Base-by-base conservation (phyloP, 2,797 vertebrate genomes). In the Gambusia yucatana region DNA sequence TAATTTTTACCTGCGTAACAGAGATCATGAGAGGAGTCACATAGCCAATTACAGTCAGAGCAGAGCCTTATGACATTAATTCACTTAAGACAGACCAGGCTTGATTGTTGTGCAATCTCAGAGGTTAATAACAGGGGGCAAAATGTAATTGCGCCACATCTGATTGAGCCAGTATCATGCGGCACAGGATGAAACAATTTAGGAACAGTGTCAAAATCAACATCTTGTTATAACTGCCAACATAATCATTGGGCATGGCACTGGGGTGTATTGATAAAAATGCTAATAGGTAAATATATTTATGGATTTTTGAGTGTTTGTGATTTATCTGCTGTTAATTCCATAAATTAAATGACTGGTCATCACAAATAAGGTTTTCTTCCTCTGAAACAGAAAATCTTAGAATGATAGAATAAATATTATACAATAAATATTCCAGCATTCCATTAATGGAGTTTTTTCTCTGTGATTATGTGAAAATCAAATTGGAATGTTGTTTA, bases 1-100 rank as follows among this genome's bases (percentile, higher is more conserved):
- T 92, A 86, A 89, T 91, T 91, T 88, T 85, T 88, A 88, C 84
- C 82, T 86, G 87, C 61, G 85, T 81, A 72, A 77, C 41, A 82
- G 83, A 89, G 88, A 93, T 92, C 82, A 93, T 73, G 78, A 77
- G 76, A 82, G 83, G 82, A 90, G 84, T 89, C 90, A 83, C 82
- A 71, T 28, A 82, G 82, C 84, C 88, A 93, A 90, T 94, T 93
- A 92, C 77, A 84, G 87, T 90, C 90, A 91, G 91, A 85, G 89
- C 81, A 85, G 75, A 61, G 73, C 90, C 87, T 88, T 78, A 46
- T 76, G 41, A 87, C 86, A 82, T 79, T 82, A 86, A 85, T 73
- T 80, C 83, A 84, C 67, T 73, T 59, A 78, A 39, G 82, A 79
- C 77, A 78, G 84, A 61, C 80, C 65, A 46, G 10, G 79, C 71